Evolutionary conservation across 2,888 invertebrate species (phyloP).

Genomic region (Sycophila texana): DNA sequence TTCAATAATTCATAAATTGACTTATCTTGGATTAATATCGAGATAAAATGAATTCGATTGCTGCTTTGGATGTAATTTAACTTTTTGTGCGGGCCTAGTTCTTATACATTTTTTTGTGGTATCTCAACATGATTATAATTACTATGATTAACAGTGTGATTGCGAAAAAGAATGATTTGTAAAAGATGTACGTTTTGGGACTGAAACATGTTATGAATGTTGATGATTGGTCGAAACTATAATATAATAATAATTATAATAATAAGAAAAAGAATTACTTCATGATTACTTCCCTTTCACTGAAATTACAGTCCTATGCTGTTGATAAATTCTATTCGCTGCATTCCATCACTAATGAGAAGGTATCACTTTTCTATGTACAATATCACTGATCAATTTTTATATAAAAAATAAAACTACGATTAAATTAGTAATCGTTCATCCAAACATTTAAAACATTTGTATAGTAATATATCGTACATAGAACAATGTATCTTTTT

Average conservation of each 20-base stretch:
- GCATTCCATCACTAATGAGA: constrained; percentile 23
- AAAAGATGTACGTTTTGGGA: constrained; percentile 53
- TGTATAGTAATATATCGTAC: constrained; percentile 4
- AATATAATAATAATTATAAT: constrained; percentile 55
- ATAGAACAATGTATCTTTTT: constrained; percentile 8
- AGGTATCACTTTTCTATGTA: constrained; percentile 16
- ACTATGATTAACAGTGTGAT: constrained; percentile 60
- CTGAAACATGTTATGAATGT: constrained; percentile 50
- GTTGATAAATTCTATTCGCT: constrained; percentile 53
- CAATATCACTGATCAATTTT: constrained; percentile 21
- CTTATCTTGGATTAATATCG: neutral
- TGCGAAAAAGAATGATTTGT: constrained; percentile 58
- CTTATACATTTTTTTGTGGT: constrained; percentile 64
- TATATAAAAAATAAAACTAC: constrained; percentile 35
- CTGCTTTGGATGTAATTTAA: constrained; percentile 50
- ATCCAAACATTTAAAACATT: neutral
- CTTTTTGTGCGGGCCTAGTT: constrained; percentile 64
- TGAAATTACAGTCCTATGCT: constrained; percentile 66
- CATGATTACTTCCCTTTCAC: constrained; percentile 57
- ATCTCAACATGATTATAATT: constrained; percentile 58
- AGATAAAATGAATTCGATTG: constrained; percentile 42
- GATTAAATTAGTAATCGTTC: constrained; percentile 30
- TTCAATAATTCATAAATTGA: constrained; percentile 33
- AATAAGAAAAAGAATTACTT: constrained; percentile 36
- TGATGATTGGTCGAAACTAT: constrained; percentile 52